Evolutionary conservation across 2,113 vertebrate species (phyloP), one percentile per base, ranked within the genome.

Genomic region (Phalacrocorax aristotelis): DNA sequence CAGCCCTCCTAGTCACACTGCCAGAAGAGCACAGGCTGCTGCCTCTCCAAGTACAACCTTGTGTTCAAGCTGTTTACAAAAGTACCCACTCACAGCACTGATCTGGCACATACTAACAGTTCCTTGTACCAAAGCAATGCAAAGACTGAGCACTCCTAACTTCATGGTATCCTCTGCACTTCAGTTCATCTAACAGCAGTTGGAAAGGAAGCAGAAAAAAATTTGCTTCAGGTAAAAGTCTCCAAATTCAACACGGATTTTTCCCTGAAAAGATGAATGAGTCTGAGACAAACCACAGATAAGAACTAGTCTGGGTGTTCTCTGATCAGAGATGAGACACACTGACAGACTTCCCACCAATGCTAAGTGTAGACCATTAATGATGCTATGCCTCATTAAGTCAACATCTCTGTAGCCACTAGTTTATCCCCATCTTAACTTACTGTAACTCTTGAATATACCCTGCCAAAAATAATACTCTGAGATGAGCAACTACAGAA

Each of bases 221-320:
- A 3, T 27, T 2, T 69, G 34, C 36, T 92, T 71, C 75, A 46
- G 58, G 30, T 44, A 19, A 4, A 26, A 76, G 36, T 40, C 15
- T 29, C 29, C 20, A 60, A 4, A 77, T 42, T 46, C 49, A 40
- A 77, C 44, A 85, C 13, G 4, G 5, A 0, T 26, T 51, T 85
- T 66, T 55, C 15, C 42, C 25, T 15, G 7, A 68, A 66, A 61
- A 64, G 48, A 82, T 1, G 0, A 84, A 71, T 0, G 0, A 52
- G 49, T 8, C 54, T 21, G 14, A 70, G 22, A 77, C 20, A 87
- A 76, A 16, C 15, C 29, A 23, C 1, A 3, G 36, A 9, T 46
- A 69, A 72, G 23, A 76, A 52, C 7, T 36, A 48, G 23, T 13
- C 21, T 65, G 6, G 8, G 22, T 26, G 10, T 51, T 71, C 29